Conservation (phyloP, 2,113 vertebrate species). For the Psammodynastes pulverulentus region DNA sequence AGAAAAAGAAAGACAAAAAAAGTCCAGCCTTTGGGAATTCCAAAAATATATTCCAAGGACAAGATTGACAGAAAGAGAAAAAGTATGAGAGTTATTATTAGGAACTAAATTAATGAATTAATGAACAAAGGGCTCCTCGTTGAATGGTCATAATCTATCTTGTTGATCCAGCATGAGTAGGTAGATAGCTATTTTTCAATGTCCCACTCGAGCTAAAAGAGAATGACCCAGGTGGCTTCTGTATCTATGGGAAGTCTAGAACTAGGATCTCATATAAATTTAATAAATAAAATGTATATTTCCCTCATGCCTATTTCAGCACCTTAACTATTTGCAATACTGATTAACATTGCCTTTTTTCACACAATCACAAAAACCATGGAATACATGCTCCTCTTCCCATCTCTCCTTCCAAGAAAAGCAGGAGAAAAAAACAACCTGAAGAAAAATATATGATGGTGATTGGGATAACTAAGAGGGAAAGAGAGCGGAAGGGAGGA, state of each 20-base stretch:
- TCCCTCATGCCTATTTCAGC: background rate
- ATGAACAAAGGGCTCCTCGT: background rate
- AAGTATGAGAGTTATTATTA: background rate
- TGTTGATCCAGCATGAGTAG: background rate
- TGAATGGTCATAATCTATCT: background rate
- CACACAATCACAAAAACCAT: background rate
- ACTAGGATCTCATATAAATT: background rate
- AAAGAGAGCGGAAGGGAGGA: background rate
- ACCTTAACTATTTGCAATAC: background rate
- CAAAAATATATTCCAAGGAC: background rate
- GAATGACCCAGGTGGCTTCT: background rate
- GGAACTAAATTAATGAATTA: background rate
- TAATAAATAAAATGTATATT: background rate
- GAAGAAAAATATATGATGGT: background rate
- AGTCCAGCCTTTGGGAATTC: background rate
- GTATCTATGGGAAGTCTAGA: background rate
- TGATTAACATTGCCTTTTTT: background rate
- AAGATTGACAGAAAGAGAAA: background rate
- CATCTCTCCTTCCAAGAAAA: background rate
- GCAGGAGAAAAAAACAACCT: background rate
- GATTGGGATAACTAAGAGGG: background rate
- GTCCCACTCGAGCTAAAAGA: background rate
- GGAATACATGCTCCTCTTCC: background rate
- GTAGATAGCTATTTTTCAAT: background rate
- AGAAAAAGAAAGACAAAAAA: background rate